Base-by-base conservation (phyloP, 2,797 vertebrate genomes). In the Mus caroli region DNA sequence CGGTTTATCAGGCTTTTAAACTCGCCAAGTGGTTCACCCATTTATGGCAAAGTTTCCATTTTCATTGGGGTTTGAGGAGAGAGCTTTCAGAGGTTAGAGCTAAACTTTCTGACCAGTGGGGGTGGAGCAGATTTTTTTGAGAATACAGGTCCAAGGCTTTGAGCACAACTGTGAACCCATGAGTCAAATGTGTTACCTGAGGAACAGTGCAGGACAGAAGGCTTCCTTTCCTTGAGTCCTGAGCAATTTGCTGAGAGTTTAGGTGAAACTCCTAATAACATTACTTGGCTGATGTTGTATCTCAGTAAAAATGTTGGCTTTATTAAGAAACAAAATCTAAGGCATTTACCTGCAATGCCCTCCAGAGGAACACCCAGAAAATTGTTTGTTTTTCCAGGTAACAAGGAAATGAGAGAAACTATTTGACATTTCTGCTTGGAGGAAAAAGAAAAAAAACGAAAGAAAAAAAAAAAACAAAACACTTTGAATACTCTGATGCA, bases 351-450 rank as follows among this genome's bases (percentile, higher is more conserved):
- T 94, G 69, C 71, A 89, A 92, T 67, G 78, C 64, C 58, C 78
- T 95, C 85, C 67, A 17, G 62, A 93, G 86, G 56, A 94, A 40
- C 50, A 76, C n/a, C 19, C 77, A 58, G 58, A 91, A 22, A 60
- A 94, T 92, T 95, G 89, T 88, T 97, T 94, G 71, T 92, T 95
- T 95, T 95, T 95, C 52, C 69, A 94, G 43, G 34, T 84, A 91
- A 95, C 96, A 91, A 96, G 84, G 26, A 26, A n/a, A 52, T 50
- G 73, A 73, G 24, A 37, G 46, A 60, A 80, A 15, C 40, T 62
- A n/a, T 86, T 37, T 84, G 86, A 96, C 28, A 28, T 95, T 92
- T 95, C 85, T 95, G 15, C 40, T 94, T 52, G 60, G 40, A 31
- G 22, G 2, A 22, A 92, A 96, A 93, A 92, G 20, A 8, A 37